Conservation (phyloP, 2,797 vertebrate genomes). For the Bufotes viridis region DNA sequence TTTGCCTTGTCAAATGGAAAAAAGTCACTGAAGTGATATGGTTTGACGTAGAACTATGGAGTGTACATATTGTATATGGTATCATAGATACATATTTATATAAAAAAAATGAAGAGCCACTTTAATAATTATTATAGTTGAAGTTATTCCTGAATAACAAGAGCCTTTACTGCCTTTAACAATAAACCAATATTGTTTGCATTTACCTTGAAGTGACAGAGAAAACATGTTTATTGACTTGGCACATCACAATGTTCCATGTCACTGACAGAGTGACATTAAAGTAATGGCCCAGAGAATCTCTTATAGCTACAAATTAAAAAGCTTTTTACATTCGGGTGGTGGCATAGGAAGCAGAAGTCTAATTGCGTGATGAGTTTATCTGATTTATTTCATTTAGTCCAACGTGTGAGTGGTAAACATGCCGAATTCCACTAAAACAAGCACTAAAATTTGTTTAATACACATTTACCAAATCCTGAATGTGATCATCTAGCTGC, state of each 20-base stretch:
- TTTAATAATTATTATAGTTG: no score
- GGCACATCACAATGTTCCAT: neutral
- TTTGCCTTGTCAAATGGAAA: no score
- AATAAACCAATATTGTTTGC: conserved; percentile 14
- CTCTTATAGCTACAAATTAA: conserved; percentile 9
- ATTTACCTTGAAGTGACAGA: neutral
- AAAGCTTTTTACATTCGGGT: conserved; percentile 1
- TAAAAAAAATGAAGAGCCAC: no score
- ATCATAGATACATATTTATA: no score
- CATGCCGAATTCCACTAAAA: neutral
- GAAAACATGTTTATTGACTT: conserved; percentile 18
- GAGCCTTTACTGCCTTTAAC: neutral
- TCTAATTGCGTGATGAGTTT: conserved; percentile 9
- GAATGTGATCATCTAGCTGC: neutral
- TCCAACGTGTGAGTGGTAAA: neutral
- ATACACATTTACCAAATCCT: neutral
- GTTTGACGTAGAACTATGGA: no score
- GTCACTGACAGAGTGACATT: conserved; percentile 5
- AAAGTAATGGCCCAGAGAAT: conserved; percentile 12
- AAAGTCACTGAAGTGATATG: no score
- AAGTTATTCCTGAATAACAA: neutral
- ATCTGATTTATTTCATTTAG: conserved; percentile 7
- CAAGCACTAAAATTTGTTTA: neutral
- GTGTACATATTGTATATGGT: no score
- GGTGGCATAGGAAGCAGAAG: neutral